Base-by-base conservation (phyloP, 2,888 invertebrate species). In the Parnassius glacialis region DNA sequence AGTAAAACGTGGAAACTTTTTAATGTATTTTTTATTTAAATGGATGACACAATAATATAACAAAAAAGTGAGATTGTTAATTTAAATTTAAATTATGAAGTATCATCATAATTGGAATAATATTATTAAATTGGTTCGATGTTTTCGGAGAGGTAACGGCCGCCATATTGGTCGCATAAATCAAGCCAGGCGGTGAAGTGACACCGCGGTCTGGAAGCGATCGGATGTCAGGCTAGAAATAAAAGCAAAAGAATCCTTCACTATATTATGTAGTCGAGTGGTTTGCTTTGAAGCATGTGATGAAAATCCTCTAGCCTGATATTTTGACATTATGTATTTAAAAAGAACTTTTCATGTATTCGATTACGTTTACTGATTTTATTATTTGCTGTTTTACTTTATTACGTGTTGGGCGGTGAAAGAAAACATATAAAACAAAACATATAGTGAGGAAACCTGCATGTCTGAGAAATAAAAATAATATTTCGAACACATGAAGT, bases 121-220 rank as follows among this genome's bases (percentile, higher is more conserved):
- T 84, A 84, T 78, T 34, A 34, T 34, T 34, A 34, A 34, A 80
- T 73, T 78, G 82, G 85, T 82, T 87, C 84, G 84, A 85, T 86
- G 87, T 83, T 80, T 80, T 75, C 70, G 80, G 83, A 87, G 82
- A 88, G 90, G 88, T 89, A 85, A 83, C 76, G 75, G 76, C 82
- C 79, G 86, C 90, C 90, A 90, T 90, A 90, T 90, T 90, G 90
- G 85, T 83, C 83, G 89, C 90, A 91, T 90, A 91, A 91, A 91
- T 91, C 90, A 91, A 87, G 84, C 81, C 75, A 75, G 75, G 78
- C 77, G 81, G 79, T 78, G 82, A 86, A 85, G 85, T 87, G 89
- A 87, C 88, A 83, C 79, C 80, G 80, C 76, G 66, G 67, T 78
- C 84, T 84, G 83, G 89, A 89, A 90, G 89, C 89, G 88, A 90